Base-by-base conservation (phyloP, 2,113 vertebrate species). In the Anguilla japonica region DNA sequence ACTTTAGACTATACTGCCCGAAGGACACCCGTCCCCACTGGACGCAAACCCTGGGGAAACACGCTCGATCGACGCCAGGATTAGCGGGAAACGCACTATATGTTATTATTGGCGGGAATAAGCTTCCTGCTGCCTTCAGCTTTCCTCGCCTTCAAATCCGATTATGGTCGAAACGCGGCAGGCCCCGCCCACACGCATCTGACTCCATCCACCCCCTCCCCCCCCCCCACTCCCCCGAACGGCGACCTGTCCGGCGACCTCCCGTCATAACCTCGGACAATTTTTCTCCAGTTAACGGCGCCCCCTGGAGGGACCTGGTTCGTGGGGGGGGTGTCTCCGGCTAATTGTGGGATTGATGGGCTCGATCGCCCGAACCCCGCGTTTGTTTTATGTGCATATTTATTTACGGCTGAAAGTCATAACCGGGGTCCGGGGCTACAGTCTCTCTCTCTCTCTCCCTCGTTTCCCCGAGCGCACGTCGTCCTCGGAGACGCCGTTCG, bases 61-160 rank as follows among this genome's bases (percentile, higher is more conserved):
- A 39, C 91, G 91, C 93, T 94, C 94, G 93, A 95, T 94, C 92
- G 93, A 93, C 91, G 91, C 90, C 86, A 84, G 94, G 91, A 90
- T 93, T 86, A 87, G 87, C 88, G 81, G 79, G 67, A 88, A 89
- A 89, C 57, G 43, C 78, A 86, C 84, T 80, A 82, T 71, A 85
- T 43, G 81, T 83, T 88, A 88, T 89, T 89, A 87, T 88, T 88
- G 81, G 86, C 83, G 86, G 63, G 56, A 83, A 87, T 82, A 83
- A 90, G 79, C 90, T 75, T 94, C 89, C 87, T 93, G 94, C 93
- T 81, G 15, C 88, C 91, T 91, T 95, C 93, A 95, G 93, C 94
- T 94, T 84, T 93, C 34, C 92, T 89, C 26, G 80, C 88, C 60
- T 85, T 84, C 93, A n/a, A 95, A 94, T 94, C 92, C 85, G 91